Percentiles rank a stretch among this genome's conserved stretches.
Conservation (phyloP, 1,140 invertebrate species). For the Drosophila azteca region DNA sequence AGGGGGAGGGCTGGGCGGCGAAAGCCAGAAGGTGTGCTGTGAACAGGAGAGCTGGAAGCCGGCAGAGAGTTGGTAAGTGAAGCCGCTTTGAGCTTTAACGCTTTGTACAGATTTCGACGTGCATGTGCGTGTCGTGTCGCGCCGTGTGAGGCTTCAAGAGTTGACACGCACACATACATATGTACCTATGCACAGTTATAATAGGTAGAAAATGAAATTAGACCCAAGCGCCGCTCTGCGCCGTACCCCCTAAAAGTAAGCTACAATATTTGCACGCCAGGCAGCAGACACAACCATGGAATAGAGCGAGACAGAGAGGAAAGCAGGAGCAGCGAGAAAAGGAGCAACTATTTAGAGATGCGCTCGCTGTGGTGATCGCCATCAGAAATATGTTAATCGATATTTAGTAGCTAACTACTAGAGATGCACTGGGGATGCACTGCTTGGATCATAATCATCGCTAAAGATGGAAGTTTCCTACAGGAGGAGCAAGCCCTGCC, state of each 20-base stretch:
- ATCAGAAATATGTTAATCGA: too few species aligned
- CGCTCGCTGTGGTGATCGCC: too few species aligned
- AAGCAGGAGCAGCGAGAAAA: too few species aligned
- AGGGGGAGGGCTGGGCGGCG: slow-evolving; percentile 3
- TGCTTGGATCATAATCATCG: too few species aligned
- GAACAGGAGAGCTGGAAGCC: neutral
- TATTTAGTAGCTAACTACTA: too few species aligned
- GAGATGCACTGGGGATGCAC: too few species aligned
- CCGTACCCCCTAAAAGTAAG: slow-evolving; percentile 41
- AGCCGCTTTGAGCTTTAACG: slow-evolving; percentile 61
- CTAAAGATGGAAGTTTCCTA: too few species aligned
- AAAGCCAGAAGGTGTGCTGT: neutral
- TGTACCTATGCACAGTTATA: slow-evolving; percentile 30
- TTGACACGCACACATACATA: slow-evolving; percentile 62
- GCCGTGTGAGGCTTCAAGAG: slow-evolving; percentile 56
- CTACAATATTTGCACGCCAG: slow-evolving; percentile 64
- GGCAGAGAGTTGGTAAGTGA: slow-evolving; percentile 28
- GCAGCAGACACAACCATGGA: neutral
- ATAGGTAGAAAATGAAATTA: slow-evolving; percentile 74
- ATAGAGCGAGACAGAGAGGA: too few species aligned
- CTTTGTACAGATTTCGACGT: slow-evolving; percentile 53
- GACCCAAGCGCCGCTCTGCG: slow-evolving; percentile 29
- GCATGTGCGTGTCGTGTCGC: slow-evolving; percentile 21
- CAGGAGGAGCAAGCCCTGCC: too few species aligned
- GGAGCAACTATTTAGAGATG: too few species aligned